Percentiles rank a stretch among this genome's conserved stretches.
phyloP scores from a whole-genome alignment of 2,888 invertebrate species.

The Melangyna quadrimaculata region DNA sequence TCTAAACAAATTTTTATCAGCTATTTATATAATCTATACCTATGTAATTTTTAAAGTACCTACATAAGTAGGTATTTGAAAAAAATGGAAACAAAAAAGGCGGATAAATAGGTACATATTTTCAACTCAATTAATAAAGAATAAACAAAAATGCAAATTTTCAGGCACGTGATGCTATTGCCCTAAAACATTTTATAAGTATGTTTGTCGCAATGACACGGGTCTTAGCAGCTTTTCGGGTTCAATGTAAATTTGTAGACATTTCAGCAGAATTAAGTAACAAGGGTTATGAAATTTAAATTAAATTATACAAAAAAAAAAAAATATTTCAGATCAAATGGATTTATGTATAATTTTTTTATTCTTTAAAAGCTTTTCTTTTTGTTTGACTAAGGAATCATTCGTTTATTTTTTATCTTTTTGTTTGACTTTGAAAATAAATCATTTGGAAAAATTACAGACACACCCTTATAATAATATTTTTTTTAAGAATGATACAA shows the following conservation, averaged over 20 bases:
- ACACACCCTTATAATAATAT: neutral
- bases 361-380: neutral
- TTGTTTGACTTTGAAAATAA: neutral
- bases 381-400: neutral
- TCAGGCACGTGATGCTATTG: neutral
- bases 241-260: too few species aligned
- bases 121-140: constrained; percentile 13
- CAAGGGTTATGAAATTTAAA: constrained; percentile 9
- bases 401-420: neutral
- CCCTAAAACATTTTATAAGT: neutral
- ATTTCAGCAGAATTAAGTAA: neutral
- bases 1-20: neutral
- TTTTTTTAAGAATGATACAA: too few species aligned
- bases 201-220: constrained; percentile 5
- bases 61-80: too few species aligned
- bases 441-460: neutral
- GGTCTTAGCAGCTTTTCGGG: too few species aligned
- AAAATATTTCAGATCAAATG: neutral
- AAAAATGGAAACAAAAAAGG: neutral
- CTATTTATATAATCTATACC: neutral
- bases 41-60: too few species aligned
- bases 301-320: neutral
- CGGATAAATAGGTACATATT: neutral
- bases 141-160: neutral
- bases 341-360: neutral